Conservation (phyloP, 2,888 invertebrate genomes). For the Plagodis pulveraria region DNA sequence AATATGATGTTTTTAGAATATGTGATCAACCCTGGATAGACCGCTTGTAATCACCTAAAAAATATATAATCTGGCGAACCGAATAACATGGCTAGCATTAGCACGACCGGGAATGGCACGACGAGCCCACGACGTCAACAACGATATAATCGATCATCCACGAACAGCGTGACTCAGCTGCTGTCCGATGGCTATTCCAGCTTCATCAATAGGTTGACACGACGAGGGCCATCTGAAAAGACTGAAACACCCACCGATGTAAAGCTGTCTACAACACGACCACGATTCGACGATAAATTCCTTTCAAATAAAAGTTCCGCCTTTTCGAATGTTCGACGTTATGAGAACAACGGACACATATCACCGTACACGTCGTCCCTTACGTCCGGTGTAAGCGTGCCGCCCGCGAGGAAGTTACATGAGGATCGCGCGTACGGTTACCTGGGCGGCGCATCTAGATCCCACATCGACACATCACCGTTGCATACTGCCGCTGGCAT, state of each 20-base stretch:
- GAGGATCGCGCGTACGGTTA: constrained; percentile 75
- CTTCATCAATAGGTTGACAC: constrained; percentile 91
- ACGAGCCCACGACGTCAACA: constrained; percentile 86
- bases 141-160: constrained; percentile 91
- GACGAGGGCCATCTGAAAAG: constrained; percentile 91
- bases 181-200: constrained; percentile 94
- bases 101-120: constrained; percentile 66
- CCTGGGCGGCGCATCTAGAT: constrained; percentile 65
- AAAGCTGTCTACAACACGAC: constrained; percentile 62
- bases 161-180: constrained; percentile 93
- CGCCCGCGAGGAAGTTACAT: constrained; percentile 62
- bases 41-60: constrained; percentile 41
- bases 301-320: constrained; percentile 66
- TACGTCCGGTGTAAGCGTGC: constrained; percentile 54
- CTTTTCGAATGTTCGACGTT: constrained; percentile 70
- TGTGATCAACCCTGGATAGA: constrained; percentile 72
- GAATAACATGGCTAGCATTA: constrained; percentile 67
- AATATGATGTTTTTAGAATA: constrained; percentile 67
- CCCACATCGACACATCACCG: constrained; percentile 73
- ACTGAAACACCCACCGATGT: constrained; percentile 74
- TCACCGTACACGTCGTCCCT: constrained; percentile 71
- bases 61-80: constrained; percentile 35
- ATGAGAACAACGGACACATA: constrained; percentile 73
- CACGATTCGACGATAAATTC: constrained; percentile 75
- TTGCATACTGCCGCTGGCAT: constrained; percentile 68